A percentile compares a stretch with the other conserved stretches of the same genome.
These are phyloP conservation scores for Hycleus phaleratus DNA, from an alignment of 1,140 invertebrate genomes.

Conservation along the genomic window DNA sequence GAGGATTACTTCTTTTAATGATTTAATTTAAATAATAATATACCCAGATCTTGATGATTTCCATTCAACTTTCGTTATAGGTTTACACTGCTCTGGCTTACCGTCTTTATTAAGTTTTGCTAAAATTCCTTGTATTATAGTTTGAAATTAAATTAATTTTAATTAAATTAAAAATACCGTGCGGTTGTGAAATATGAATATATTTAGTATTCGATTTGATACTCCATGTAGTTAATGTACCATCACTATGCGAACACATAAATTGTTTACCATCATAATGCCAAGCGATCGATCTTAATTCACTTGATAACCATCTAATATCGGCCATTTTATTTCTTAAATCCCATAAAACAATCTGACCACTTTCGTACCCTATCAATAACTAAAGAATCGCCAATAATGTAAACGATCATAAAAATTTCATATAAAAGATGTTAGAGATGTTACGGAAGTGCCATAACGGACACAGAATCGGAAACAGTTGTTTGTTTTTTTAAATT, in stretches of 20 bases:
- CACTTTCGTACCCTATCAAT: conserved; percentile 92
- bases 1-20: background rate
- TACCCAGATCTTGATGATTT: conserved; percentile 83
- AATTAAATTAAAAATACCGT: conserved; percentile 58
- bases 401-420: no score
- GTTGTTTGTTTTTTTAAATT: no score
- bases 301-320: conserved; percentile 67
- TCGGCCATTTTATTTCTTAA: conserved; percentile 75
- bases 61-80: conserved; percentile 93
- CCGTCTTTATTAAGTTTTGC: conserved; percentile 84
- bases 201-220: conserved; percentile 68
- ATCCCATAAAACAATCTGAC: conserved; percentile 94
- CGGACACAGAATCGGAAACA: no score
- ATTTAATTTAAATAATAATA: conserved; percentile 35
- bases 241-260: conserved; percentile 93
- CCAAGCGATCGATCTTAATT: conserved; percentile 87
- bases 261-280: conserved; percentile 97
- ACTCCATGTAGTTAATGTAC: conserved; percentile 89
- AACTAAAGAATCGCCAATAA: conserved; percentile 54
- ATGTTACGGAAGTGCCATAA: no score
- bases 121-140: conserved; percentile 38
- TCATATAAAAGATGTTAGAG: no score
- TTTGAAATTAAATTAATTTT: background rate
- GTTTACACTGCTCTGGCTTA: conserved; percentile 79
- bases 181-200: conserved; percentile 75